Evolutionary conservation across 37 sponge, comb jelly and placozoan species (phyloP).

Genomic region (Hormiphora californensis): DNA sequence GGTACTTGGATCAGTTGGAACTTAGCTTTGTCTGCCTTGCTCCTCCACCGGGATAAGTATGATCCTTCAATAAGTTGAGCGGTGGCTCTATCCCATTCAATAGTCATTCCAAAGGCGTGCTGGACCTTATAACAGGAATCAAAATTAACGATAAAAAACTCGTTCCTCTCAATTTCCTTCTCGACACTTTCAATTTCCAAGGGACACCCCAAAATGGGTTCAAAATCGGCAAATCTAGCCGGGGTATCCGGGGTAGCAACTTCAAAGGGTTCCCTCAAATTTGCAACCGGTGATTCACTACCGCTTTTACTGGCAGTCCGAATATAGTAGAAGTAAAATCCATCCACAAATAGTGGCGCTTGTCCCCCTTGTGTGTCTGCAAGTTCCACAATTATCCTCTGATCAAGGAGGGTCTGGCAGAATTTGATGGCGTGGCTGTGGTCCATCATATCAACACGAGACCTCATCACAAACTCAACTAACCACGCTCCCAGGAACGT

Average conservation of each 20-base stretch:
- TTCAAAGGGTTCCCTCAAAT: background rate
- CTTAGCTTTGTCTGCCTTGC: background rate
- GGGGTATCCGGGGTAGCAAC: conserved; percentile 29
- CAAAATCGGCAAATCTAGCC: background rate
- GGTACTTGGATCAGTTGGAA: conserved; percentile 45
- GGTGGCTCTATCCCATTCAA: conserved; percentile 35
- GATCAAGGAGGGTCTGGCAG: conserved; percentile 4
- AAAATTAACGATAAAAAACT: background rate
- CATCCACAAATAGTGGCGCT: background rate
- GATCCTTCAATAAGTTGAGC: conserved; percentile 9
- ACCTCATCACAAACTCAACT: background rate
- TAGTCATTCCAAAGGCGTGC: conserved; percentile 20
- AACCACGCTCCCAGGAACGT: background rate
- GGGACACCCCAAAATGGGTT: background rate
- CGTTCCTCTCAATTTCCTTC: background rate
- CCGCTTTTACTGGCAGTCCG: background rate
- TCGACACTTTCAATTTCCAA: conserved; percentile 8
- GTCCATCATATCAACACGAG: background rate
- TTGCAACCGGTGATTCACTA: background rate
- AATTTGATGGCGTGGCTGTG: background rate
- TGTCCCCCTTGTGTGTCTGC: background rate
- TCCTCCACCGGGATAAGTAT: conserved; percentile 17
- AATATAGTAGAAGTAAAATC: conserved; percentile 40
- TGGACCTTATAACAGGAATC: conserved; percentile 42
- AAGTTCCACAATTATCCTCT: conserved; percentile 3